Base-by-base conservation (phyloP, 1,140 invertebrate genomes). In the Micrasema minimum region DNA sequence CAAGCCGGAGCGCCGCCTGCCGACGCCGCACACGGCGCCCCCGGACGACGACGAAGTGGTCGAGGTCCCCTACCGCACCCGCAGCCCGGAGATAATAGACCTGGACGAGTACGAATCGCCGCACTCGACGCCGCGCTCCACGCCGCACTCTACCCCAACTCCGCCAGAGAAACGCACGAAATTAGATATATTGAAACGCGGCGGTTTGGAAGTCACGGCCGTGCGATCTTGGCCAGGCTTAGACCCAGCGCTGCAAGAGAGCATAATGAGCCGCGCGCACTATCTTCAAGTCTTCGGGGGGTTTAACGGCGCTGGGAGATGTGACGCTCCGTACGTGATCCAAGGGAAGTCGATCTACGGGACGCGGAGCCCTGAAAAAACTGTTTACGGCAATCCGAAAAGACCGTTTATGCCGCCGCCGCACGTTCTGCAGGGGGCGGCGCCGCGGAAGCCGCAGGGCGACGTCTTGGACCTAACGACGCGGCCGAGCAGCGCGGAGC, bases 101-200 rank as follows among this genome's bases (percentile, higher is more conserved):
- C 78, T 89, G 1, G 88, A 89, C 72, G 79, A 83, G 38, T 85
- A 85, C 72, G 75, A 76, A 35, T 71, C 68, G 0, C 83, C 89
- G 6, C 26, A n/a, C n/a, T n/a, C 26, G 26, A 2, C 7, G 26
- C 26, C 3, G 26, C 26, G 26, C 26, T 31, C 26, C 26, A 31
- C 2, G 26, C 26, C 7, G 26, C n/a, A n/a, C n/a, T n/a, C n/a
- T n/a, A n/a, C n/a, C n/a, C n/a, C n/a, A n/a, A n/a, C n/a, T n/a
- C n/a, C n/a, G n/a, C n/a, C n/a, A n/a, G 83, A 89, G 7, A 91
- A 91, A 76, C 90, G 90, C 76, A 86, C 89, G 55, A 91, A 92
- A 76, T 80, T 92, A 6, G 91, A 92, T 61, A 91, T 92, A 22
- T 81, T 92, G 18, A 88, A 90, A 57, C 88, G 92, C 65, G 87